Evolutionary conservation across 1,140 invertebrate species (phyloP), one percentile per base, ranked within the genome.

Genomic region (Brachionus angularis): DNA sequence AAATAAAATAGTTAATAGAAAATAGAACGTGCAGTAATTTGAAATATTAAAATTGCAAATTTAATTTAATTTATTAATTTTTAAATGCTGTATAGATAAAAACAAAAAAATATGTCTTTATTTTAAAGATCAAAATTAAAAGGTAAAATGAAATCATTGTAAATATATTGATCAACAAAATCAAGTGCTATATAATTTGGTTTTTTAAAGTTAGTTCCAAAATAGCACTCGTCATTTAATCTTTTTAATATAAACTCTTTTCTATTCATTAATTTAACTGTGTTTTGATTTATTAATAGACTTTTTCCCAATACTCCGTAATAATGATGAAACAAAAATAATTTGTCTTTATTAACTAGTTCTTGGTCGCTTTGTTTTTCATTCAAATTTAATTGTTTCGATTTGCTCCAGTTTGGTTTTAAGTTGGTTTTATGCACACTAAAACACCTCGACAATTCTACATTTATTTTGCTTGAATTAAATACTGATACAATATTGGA

Each of bases 261-360:
- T 10, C 25, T 29, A 46, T 67, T 67, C 62, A 67, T 67, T 10
- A 67, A 29, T 27, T 67, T 46, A 12, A 67, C 27, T 21, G 62
- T 67, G 2, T 46, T 12, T 10, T 36, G 42, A 8, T 67, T 25
- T n/a, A 67, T 31, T 4, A 46, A 47, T 33, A 50, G 18, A 31
- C 46, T 25, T 10, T 31, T 29, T 16, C 39, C 62, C 2, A 29
- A 2, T 18, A 67, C 62, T 16, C 62, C 62, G 23, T 67, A 67
- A 21, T 31, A 67, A 27, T 67, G 62, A 67, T 67, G 23, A 23
- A 67, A 67, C 14, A 67, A 25, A 46, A 67, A 67, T 1, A 67
- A 21, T 29, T 67, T 67, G n/a, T 67, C 44, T 10, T 25, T 33
- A 39, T 67, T 67, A 0, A 50, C 1, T 25, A 67, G n/a, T 8